Base-by-base conservation (phyloP, 2,113 vertebrate genomes). In the Argyrosomus japonicus region DNA sequence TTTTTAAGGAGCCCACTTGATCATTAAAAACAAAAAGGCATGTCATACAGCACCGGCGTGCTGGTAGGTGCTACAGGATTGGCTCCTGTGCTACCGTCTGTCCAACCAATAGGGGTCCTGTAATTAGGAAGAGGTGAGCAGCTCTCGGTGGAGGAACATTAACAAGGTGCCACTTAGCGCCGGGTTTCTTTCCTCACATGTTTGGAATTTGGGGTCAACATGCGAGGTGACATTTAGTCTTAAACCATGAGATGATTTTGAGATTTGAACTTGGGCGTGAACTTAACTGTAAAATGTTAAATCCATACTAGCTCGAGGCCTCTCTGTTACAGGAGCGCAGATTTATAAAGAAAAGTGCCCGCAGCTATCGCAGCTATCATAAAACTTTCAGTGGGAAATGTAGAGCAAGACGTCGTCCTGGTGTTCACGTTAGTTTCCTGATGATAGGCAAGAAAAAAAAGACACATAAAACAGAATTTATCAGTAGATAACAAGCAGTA, bases 11-110 rank as follows among this genome's bases (percentile, higher is more conserved):
- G 87, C 88, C 76, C 65, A 64, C 48, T 87, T 79, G 89, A 93
- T 95, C 92, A 94, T 95, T 95, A 95, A 94, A 94, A 93, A 88
- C 83, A 93, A 93, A 94, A 94, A 90, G 62, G 90, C 87, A 88
- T 86, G 91, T 90, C 91, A 73, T 86, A 79, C 60, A 73, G 74
- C 89, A 87, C 60, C 5, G 13, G 63, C 82, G 73, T 90, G 87
- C 92, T 93, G 94, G 84, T 90, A 84, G 82, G 65, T 17, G 40
- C 79, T 77, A 77, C 61, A 47, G 87, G 95, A 96, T 96, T 96
- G 95, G 95, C 85, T 94, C 88, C 89, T 79, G 69, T 29, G 5
- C 74, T 51, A 75, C 75, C 70, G 53, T 58, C 75, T 54, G 18
- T 77, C 68, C 82, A 70, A 77, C 93, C 94, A 95, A 94, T 93